A percentile compares a stretch with the other conserved stretches of the same genome.
Conservation (phyloP, 2,888 invertebrate genomes). For the Morpho helenor region DNA sequence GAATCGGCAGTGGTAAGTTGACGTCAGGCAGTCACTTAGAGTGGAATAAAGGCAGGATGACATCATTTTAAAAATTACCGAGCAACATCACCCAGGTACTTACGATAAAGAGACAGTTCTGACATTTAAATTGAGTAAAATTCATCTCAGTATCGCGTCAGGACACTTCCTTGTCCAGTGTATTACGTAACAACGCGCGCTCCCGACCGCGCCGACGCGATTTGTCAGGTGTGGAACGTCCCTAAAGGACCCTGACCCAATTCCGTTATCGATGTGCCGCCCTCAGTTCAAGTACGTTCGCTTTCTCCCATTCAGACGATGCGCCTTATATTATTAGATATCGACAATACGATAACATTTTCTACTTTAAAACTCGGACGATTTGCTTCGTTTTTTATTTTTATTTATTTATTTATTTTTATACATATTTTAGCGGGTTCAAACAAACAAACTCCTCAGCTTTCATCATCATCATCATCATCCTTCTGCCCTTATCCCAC, state of each 20-base stretch:
- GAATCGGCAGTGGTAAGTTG: too few relatives aligned
- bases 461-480: neutral
- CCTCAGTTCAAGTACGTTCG: constrained; percentile 56
- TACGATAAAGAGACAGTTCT: too few relatives aligned
- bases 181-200: constrained; percentile 5
- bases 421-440: neutral
- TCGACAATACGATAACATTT: constrained; percentile 4
- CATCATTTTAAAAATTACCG: too few relatives aligned
- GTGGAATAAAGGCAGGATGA: too few relatives aligned
- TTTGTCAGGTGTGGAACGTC: constrained; percentile 7
- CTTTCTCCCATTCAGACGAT: constrained; percentile 38
- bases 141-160: neutral
- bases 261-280: constrained; percentile 57
- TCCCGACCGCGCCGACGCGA: constrained; percentile 3
- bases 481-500: too few relatives aligned
- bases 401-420: neutral
- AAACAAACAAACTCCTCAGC: neutral
- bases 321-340: constrained; percentile 7
- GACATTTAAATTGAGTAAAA: neutral
- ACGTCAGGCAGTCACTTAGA: too few relatives aligned
- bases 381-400: too few relatives aligned
- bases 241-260: constrained; percentile 55
- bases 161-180: neutral
- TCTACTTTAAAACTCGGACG: neutral
- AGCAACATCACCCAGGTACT: too few relatives aligned